Evolutionary conservation across 2,797 vertebrate species (phyloP).

Genomic region (Tapirus indicus): DNA sequence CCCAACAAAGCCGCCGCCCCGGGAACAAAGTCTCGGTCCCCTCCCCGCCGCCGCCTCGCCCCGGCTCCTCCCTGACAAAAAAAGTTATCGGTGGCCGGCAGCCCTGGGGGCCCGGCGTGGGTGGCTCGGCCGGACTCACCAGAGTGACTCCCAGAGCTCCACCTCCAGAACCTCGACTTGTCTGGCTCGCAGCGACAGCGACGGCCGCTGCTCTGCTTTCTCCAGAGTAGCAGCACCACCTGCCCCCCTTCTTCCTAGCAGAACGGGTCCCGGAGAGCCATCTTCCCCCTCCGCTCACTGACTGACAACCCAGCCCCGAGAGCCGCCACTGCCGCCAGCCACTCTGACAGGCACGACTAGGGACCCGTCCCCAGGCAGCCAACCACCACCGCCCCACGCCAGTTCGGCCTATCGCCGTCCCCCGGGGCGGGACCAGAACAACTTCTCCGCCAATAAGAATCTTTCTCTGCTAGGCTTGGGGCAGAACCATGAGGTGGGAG

Average conservation of each 20-base stretch:
- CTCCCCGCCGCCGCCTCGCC: constrained; percentile 52
- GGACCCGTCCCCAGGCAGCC: constrained; percentile 76
- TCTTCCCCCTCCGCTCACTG: constrained; percentile 66
- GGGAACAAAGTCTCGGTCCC: constrained; percentile 64
- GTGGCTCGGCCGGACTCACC: constrained; percentile 70
- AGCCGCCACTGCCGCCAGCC: constrained; percentile 75
- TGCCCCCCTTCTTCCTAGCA: constrained; percentile 67
- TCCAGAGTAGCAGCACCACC: constrained; percentile 53
- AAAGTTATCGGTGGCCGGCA: constrained; percentile 73
- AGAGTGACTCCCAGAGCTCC: constrained; percentile 48
- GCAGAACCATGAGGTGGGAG: neutral
- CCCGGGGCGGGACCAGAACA: constrained; percentile 73
- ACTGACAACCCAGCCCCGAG: constrained; percentile 78
- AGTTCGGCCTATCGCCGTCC: constrained; percentile 85
- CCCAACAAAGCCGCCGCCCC: constrained; percentile 4
- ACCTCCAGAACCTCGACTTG: constrained; percentile 31
- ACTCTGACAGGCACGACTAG: constrained; percentile 76
- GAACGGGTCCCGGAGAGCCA: constrained; percentile 57
- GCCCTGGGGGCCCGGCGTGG: constrained; percentile 45
- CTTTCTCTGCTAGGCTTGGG: neutral
- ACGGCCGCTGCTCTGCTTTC: constrained; percentile 44
- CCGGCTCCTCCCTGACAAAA: constrained; percentile 78
- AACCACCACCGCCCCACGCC: constrained; percentile 85
- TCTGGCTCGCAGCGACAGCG: neutral
- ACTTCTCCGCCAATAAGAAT: constrained; percentile 79